Base-by-base conservation (phyloP, 2,797 vertebrate genomes). In the Parauchenoglanis punctatus region DNA sequence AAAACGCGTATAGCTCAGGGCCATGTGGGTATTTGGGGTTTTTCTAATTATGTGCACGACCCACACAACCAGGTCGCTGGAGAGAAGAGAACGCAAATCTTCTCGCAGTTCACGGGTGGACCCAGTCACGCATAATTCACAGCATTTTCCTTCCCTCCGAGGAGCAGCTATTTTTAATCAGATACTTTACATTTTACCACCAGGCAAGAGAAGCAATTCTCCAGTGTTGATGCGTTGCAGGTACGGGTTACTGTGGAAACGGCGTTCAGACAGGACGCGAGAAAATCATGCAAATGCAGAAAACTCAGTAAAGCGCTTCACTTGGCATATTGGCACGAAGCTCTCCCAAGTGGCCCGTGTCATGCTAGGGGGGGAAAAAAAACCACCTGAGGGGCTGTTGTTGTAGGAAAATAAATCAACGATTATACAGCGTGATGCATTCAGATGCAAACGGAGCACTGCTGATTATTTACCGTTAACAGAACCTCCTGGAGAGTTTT, bases 231-330 rank as follows among this genome's bases (percentile, higher is more conserved):
- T 10, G 31, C 63, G 54, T 65, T 11, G 13, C 76, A 88, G 63
- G 86, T 90, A 59, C 0, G 6, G 84, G 90, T 88, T 89, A 83
- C 87, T 89, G 84, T 88, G 87, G 91, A 86, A 87, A 87, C 49
- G 25, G 75, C 11, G 12, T 70, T 20, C 25, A 10, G 11, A 40
- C 5, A 54, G 15, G 68, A 31, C 35, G 10, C 20, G 54, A 28
- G 25, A 65, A 63, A 85, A 54, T 13, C 59, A 12, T 0, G 18
- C 28, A 52, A 46, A 59, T 2, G 46, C 31, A 46, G n/a, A 70
- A 78, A 77, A 35, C 3, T 1, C 8, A 4, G 61, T 8, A 8
- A 77, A 54, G 83, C 40, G 44, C 31, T 84, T 35, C 12, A 31
- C 44, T 75, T 35, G 11, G 85, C 58, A 56, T 76, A 46, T 59